A percentile compares a stretch with the other conserved stretches of the same genome.
These are phyloP conservation scores for Enoplosus armatus DNA, from an alignment of 2,797 vertebrate species.

Conservation along the genomic window DNA sequence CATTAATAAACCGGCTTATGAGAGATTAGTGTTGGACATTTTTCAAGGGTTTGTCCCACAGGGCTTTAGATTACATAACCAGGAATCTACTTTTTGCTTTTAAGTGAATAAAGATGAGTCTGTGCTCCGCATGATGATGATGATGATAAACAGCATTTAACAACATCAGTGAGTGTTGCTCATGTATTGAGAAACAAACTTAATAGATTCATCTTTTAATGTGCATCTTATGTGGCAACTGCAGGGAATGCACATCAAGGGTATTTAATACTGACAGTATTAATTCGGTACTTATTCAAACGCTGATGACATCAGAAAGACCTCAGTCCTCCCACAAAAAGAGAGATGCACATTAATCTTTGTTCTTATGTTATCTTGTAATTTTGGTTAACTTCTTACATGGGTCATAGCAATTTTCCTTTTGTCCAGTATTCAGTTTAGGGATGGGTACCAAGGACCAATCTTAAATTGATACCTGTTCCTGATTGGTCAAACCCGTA, in stretches of 20 bases:
- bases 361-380: neutral
- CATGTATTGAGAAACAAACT: neutral
- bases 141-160: neutral
- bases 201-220: neutral
- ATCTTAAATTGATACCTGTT: too few relatives aligned
- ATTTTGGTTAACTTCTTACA: too few relatives aligned
- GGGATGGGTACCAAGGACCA: neutral
- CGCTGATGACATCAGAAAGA: neutral
- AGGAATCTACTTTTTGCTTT: neutral
- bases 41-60: constrained; percentile 1
- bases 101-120: constrained; percentile 8
- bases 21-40: constrained; percentile 5
- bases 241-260: neutral
- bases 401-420: neutral
- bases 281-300: neutral
- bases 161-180: constrained; percentile 1
- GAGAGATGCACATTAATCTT: neutral
- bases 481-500: too few relatives aligned
- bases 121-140: neutral
- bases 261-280: neutral
- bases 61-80: neutral
- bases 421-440: neutral
- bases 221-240: neutral
- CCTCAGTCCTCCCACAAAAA: neutral
- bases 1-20: constrained; percentile 2